Conservation (phyloP, 2,113 vertebrate species). For the Agelaius tricolor region DNA sequence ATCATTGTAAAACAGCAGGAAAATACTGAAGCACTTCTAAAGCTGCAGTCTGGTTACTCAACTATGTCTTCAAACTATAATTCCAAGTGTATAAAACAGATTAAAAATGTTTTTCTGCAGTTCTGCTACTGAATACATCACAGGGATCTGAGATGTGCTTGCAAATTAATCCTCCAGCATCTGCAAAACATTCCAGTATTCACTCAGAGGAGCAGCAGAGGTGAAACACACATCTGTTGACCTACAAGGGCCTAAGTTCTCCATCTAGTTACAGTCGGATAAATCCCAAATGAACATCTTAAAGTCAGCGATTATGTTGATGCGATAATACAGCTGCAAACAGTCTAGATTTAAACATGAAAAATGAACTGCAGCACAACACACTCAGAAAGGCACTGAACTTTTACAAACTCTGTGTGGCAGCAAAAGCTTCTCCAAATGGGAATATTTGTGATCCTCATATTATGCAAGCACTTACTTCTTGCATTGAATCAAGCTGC, state of each 20-base stretch:
- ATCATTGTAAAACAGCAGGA: background rate
- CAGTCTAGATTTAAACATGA: background rate
- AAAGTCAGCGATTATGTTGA: background rate
- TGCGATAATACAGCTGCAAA: background rate
- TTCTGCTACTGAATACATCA: background rate
- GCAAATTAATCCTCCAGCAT: background rate
- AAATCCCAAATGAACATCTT: conserved; percentile 24
- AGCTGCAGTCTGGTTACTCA: background rate
- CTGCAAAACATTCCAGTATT: background rate
- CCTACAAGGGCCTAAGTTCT: conserved; percentile 6
- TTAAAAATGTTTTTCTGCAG: background rate
- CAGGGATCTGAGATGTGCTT: background rate
- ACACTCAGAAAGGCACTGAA: background rate
- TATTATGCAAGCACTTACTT: background rate
- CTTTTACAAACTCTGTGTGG: background rate
- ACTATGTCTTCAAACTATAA: background rate
- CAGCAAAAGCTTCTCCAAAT: background rate
- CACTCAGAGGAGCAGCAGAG: background rate
- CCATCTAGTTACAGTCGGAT: background rate
- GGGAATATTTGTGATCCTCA: background rate
- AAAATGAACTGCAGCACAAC: background rate
- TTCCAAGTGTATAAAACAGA: background rate
- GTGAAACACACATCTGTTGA: conserved; percentile 34
- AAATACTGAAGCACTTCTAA: background rate
- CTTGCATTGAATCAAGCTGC: background rate